A percentile compares a stretch with the other conserved stretches of the same genome.
Conservation (phyloP, 1,140 invertebrate genomes). For the Piezodorus guildinii region DNA sequence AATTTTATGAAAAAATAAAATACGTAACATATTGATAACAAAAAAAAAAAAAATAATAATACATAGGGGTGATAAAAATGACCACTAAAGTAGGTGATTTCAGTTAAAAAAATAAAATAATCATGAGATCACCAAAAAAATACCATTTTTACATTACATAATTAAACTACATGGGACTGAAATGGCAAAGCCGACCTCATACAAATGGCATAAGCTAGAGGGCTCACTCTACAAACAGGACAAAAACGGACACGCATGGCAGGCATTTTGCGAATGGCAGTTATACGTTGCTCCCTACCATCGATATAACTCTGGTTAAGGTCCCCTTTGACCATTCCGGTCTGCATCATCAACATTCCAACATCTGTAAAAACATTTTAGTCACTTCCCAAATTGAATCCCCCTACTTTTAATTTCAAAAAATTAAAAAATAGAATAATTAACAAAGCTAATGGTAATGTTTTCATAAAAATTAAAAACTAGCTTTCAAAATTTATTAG, state of each 20-base stretch:
- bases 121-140: no score
- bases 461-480: slow-evolving; percentile 2
- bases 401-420: slow-evolving; percentile 11
- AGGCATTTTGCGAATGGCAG: slow-evolving; percentile 21
- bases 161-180: no score
- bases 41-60: no score
- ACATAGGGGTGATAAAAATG: no score
- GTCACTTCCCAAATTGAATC: slow-evolving; percentile 22
- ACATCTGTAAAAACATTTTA: slow-evolving; percentile 68
- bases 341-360: slow-evolving; percentile 89
- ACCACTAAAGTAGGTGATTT: no score
- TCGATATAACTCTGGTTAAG: slow-evolving; percentile 28
- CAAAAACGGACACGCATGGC: slow-evolving; percentile 20
- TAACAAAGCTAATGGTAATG: slow-evolving; percentile 9
- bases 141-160: no score
- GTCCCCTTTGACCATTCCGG: slow-evolving; percentile 72
- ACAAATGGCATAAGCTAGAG: slow-evolving; percentile 21
- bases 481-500: not conserved
- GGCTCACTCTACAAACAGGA: slow-evolving; percentile 21
- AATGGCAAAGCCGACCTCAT: slow-evolving; percentile 22
- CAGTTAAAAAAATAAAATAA: no score
- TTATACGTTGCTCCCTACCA: slow-evolving; percentile 31
- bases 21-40: no score
- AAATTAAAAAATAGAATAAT: slow-evolving; percentile 17
- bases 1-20: no score